Conservation (phyloP, 2,797 vertebrate genomes). For the Falco berigora region DNA sequence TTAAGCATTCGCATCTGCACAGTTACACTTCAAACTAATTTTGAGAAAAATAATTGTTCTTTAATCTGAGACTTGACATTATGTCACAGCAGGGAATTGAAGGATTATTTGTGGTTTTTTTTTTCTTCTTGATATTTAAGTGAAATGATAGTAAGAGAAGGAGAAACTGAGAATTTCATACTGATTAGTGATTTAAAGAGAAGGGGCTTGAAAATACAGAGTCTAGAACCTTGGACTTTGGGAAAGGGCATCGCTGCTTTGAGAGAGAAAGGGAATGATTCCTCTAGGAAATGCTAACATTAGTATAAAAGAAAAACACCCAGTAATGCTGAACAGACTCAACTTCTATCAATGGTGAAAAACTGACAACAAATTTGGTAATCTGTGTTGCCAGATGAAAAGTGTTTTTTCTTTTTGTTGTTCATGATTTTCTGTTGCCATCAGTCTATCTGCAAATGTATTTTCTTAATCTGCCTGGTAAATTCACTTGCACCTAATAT, state of each 20-base stretch:
- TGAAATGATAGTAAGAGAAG: not conserved
- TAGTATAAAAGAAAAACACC: not conserved
- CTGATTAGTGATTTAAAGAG: not conserved
- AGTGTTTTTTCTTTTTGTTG: not conserved
- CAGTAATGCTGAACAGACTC: not conserved
- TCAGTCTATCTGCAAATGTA: not conserved
- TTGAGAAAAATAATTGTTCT: not conserved
- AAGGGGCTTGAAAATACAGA: not conserved
- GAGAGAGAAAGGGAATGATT: not conserved
- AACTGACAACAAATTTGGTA: not conserved
- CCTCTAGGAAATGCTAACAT: not conserved
- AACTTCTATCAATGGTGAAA: not conserved
- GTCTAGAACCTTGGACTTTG: not conserved
- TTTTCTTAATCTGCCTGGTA: not conserved
- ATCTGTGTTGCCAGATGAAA: not conserved
- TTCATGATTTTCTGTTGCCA: not conserved
- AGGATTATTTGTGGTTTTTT: not conserved
- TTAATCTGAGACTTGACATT: not conserved
- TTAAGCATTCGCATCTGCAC: not conserved
- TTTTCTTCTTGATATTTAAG: not conserved
- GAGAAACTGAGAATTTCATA: not conserved
- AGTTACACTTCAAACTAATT: not conserved
- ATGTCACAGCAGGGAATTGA: not conserved
- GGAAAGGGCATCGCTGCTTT: not conserved
- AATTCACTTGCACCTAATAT: not conserved